phyloP scores from a whole-genome alignment of 2,797 vertebrate species.

The Prunella strophiata region DNA sequence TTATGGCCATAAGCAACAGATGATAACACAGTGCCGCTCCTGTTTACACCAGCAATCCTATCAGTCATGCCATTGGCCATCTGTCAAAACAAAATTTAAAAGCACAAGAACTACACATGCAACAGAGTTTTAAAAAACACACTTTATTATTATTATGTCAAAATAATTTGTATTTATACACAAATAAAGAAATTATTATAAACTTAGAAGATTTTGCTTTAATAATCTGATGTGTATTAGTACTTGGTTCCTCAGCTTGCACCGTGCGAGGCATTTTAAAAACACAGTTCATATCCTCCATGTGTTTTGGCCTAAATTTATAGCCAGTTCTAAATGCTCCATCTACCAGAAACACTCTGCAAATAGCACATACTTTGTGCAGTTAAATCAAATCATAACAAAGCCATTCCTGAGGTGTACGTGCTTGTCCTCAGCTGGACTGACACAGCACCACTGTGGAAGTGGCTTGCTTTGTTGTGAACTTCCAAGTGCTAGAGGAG shows the following conservation, averaged over 20 bases:
- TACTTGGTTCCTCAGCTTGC: neutral
- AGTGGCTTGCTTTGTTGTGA: neutral
- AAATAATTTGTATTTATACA: conserved; percentile 24
- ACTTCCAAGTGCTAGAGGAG: neutral
- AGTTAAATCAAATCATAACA: neutral
- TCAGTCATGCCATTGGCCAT: neutral
- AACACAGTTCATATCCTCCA: neutral
- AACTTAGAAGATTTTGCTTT: neutral
- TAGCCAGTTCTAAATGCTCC: neutral
- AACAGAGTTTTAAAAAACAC: neutral
- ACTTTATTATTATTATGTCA: conserved; percentile 1
- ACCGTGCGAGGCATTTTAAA: neutral
- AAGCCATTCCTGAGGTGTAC: neutral
- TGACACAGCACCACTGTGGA: neutral
- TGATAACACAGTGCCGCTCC: neutral
- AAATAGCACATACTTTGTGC: neutral
- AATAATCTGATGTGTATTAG: neutral
- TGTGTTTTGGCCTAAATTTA: neutral
- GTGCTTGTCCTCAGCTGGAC: neutral
- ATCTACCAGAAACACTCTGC: neutral
- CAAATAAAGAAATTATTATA: neutral
- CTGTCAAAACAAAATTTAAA: neutral
- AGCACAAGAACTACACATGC: neutral
- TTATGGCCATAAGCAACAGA: neutral
- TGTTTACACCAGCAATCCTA: neutral